phyloP scores from a whole-genome alignment of 2,797 vertebrate species.

The Acanthurus lineatus region DNA sequence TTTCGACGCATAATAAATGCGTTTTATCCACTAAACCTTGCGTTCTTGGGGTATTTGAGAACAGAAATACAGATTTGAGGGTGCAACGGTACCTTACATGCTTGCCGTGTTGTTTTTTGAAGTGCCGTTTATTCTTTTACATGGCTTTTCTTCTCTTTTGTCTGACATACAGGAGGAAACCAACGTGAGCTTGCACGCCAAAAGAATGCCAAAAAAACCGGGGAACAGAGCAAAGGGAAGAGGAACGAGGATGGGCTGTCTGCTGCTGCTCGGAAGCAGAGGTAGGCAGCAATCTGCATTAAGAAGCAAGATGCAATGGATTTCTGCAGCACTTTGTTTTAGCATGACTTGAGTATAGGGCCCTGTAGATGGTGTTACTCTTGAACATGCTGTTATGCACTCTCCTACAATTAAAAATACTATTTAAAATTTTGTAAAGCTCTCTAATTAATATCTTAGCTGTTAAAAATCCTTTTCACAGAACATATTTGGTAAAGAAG shows the following conservation, averaged over 20 bases:
- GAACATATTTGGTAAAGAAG: background rate
- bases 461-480: background rate
- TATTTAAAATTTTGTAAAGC: background rate
- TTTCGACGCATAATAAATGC: background rate
- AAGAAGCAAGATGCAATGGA: too few relatives aligned
- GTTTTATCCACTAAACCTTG: accelerated
- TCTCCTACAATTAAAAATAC: background rate
- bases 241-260: conserved; percentile 91
- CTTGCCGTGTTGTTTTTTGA: background rate
- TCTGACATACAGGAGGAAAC: conserved; percentile 89
- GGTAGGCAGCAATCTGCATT: conserved; percentile 75
- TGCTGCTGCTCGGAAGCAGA: conserved; percentile 93
- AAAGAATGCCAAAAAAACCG: conserved; percentile 92
- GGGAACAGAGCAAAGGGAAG: conserved; percentile 88
- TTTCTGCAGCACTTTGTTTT: conserved; percentile 4
- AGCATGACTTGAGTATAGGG: background rate
- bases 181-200: conserved; percentile 94
- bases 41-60: too few relatives aligned
- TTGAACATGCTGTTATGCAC: background rate
- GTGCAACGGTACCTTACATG: background rate
- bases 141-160: background rate
- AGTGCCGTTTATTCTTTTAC: background rate
- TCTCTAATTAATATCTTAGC: background rate
- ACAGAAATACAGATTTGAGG: background rate
- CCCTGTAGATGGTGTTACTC: background rate